Conservation (phyloP, 2,797 vertebrate species). For the Tiaroga cobitis region DNA sequence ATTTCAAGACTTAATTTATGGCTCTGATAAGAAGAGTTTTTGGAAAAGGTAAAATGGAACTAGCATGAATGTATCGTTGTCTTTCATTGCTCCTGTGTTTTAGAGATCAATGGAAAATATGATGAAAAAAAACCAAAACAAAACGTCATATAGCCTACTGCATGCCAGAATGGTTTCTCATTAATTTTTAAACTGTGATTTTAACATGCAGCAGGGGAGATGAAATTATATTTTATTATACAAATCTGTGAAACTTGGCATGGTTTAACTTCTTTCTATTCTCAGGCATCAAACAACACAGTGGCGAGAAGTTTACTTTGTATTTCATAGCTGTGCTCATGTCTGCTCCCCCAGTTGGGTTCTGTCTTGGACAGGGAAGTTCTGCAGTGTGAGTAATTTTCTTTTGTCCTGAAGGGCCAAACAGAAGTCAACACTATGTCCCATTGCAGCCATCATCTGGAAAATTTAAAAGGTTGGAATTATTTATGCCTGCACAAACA, state of each 20-base stretch:
- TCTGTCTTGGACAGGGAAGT: slow-evolving; percentile 2
- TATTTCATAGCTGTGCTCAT: slow-evolving; percentile 19
- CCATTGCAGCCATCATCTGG: slow-evolving; percentile 14
- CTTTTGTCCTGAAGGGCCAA: slow-evolving; percentile 43
- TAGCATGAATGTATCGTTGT: neutral
- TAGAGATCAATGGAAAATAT: neutral
- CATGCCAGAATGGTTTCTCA: slow-evolving; percentile 6
- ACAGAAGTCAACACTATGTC: slow-evolving; percentile 35
- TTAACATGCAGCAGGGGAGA: slow-evolving; percentile 10
- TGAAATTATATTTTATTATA: slow-evolving; percentile 16
- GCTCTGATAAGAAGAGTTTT: neutral
- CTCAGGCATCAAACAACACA: slow-evolving; percentile 21
- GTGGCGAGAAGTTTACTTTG: slow-evolving; percentile 13
- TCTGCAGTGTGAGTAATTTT: slow-evolving; percentile 16
- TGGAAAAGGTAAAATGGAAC: neutral
- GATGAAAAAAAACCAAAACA: neutral
- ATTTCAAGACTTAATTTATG: neutral
- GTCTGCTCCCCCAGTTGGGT: slow-evolving; percentile 21
- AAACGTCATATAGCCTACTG: neutral
- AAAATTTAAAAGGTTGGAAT: slow-evolving; percentile 40
- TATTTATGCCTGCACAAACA: slow-evolving; percentile 27
- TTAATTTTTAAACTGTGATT: slow-evolving; percentile 9
- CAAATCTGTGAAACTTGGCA: slow-evolving; percentile 12
- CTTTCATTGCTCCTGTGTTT: neutral
- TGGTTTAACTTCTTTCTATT: slow-evolving; percentile 37